Conservation (phyloP, 2,797 vertebrate genomes). For the Lindbergichthys nudifrons region DNA sequence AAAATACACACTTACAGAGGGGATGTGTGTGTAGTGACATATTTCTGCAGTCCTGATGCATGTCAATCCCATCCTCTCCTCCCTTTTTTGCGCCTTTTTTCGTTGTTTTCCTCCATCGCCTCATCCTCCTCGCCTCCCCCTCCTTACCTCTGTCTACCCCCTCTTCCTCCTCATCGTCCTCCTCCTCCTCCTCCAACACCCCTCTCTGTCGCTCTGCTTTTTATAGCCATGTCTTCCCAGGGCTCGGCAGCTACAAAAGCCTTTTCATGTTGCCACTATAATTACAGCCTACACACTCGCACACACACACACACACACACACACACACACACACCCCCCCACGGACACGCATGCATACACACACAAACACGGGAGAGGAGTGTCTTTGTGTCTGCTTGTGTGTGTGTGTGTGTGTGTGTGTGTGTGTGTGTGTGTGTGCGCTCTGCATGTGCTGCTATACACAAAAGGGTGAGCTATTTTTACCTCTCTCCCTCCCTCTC, state of each 20-base stretch:
- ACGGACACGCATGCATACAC: neutral
- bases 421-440: conserved; percentile 50
- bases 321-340: neutral
- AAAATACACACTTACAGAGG: conserved; percentile 42
- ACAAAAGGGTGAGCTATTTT: conserved; percentile 83
- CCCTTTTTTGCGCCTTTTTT: conserved; percentile 48
- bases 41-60: conserved; percentile 24
- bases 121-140: conserved; percentile 53
- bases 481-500: conserved; percentile 67
- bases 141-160: conserved; percentile 22
- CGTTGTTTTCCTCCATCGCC: conserved; percentile 50
- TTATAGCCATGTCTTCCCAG: conserved; percentile 85
- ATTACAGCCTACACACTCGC: conserved; percentile 77
- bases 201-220: conserved; percentile 82
- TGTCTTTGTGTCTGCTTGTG: too few species aligned
- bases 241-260: conserved; percentile 80
- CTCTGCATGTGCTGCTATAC: conserved; percentile 78
- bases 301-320: conserved; percentile 32
- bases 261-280: conserved; percentile 83
- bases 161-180: conserved; percentile 36
- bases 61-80: conserved; percentile 45
- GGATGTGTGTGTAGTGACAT: conserved; percentile 8
- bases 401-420: conserved; percentile 23
- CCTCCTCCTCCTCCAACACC: conserved; percentile 64
- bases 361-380: conserved; percentile 36